phyloP scores from a whole-genome alignment of 2,797 vertebrate genomes.

The Anabas testudineus region DNA sequence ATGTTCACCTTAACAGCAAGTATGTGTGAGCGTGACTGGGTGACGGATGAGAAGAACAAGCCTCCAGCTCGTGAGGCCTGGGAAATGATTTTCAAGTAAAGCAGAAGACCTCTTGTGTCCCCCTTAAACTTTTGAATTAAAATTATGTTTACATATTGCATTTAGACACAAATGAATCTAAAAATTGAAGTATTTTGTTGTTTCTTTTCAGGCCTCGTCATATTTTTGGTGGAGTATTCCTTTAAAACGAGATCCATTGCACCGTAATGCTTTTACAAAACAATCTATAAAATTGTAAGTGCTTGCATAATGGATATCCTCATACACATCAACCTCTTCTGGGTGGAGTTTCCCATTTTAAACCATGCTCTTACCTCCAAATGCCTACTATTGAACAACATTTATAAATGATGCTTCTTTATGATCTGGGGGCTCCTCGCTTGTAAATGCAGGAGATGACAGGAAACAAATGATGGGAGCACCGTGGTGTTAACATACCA shows the following conservation, averaged over 20 bases:
- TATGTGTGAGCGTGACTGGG: no score
- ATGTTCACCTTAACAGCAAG: no score
- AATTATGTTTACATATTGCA: no score
- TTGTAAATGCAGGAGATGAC: conserved; percentile 21
- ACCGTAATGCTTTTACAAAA: background rate
- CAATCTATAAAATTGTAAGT: background rate
- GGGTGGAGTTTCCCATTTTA: background rate
- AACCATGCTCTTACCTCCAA: background rate
- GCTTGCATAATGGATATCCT: background rate
- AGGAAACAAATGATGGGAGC: conserved; percentile 46
- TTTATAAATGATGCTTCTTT: background rate
- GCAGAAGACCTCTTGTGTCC: no score
- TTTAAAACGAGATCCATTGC: background rate
- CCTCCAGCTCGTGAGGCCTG: no score
- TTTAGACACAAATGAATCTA: no score
- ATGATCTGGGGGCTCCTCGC: background rate
- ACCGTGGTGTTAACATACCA: conserved; percentile 50
- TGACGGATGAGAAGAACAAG: no score
- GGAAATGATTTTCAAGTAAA: no score
- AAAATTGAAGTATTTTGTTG: no score
- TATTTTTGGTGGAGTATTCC: background rate
- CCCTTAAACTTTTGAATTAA: no score
- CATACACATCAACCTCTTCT: background rate
- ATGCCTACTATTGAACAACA: background rate
- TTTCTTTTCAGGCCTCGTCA: no score